Conservation (phyloP, 53 echinoderm and acorn worm genomes). For the Paracentrotus lividus region DNA sequence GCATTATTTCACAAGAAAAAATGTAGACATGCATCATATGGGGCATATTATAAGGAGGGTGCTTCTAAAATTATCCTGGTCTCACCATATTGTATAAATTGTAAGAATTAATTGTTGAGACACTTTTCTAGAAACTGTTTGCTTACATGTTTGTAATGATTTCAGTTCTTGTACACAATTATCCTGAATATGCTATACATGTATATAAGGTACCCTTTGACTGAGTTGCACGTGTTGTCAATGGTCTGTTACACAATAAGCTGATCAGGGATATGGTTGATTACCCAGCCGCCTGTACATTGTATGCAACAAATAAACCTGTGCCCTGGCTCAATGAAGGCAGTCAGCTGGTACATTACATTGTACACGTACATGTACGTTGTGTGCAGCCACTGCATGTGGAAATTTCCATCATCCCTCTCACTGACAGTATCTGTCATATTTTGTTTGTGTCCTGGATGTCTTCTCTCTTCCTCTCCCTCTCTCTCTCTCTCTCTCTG, state of each 20-base stretch:
- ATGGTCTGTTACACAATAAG: not conserved
- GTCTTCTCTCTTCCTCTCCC: slow-evolving; percentile 17
- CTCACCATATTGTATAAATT: no score
- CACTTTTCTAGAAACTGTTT: no score
- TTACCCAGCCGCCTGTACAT: not conserved
- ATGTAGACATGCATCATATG: no score
- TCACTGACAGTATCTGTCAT: not conserved
- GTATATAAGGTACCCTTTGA: not conserved
- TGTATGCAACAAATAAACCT: not conserved
- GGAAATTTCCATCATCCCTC: slow-evolving; percentile 59
- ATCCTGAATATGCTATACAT: not conserved
- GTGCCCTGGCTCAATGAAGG: not conserved
- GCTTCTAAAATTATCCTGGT: no score
- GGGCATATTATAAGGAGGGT: no score
- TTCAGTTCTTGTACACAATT: no score
- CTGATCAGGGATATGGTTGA: not conserved
- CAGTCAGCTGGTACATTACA: not conserved
- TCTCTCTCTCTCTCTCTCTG: slow-evolving; percentile 11
- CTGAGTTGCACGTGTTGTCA: not conserved
- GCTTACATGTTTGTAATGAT: no score
- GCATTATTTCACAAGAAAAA: no score
- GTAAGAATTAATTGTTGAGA: no score
- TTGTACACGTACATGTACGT: not conserved
- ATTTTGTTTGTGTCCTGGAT: not conserved
- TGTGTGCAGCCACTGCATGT: not conserved